phyloP scores from a whole-genome alignment of 2,113 vertebrate genomes.

The Sigmodon hispidus region DNA sequence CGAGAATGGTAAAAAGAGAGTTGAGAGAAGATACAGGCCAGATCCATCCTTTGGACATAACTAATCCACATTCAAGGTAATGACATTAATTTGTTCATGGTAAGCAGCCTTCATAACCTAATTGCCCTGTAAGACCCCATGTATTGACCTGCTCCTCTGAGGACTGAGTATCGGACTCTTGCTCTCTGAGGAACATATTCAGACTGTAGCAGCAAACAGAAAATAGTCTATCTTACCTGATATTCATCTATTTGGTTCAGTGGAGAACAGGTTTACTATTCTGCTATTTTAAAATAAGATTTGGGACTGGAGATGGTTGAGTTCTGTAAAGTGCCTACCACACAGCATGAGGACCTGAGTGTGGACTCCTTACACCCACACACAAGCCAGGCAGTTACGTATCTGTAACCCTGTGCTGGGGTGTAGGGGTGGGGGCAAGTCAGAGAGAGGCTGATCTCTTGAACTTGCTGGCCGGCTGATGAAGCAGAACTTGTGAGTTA shows the following conservation, averaged over 20 bases:
- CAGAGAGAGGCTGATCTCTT: neutral
- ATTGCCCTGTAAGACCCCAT: neutral
- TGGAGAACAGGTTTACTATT: neutral
- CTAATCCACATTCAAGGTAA: neutral
- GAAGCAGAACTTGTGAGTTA: neutral
- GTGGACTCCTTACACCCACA: too few species aligned
- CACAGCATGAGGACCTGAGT: neutral
- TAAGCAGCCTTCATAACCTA: neutral
- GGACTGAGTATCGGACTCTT: neutral
- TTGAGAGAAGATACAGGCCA: neutral
- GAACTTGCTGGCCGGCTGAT: neutral
- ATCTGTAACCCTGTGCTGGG: neutral
- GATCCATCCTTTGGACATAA: neutral
- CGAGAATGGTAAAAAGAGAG: neutral
- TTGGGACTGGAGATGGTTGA: neutral
- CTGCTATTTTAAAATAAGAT: slow-evolving; percentile 30
- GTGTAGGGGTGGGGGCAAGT: neutral
- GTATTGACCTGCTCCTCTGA: neutral
- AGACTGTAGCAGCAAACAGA: neutral
- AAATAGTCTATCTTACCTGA: neutral
- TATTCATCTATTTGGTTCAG: neutral
- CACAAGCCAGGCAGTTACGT: neutral
- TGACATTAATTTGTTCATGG: neutral
- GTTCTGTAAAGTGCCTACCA: too few species aligned
- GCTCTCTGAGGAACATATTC: neutral